Evolutionary conservation across 2,113 vertebrate genomes (phyloP).

Genomic region (Carassius auratus): DNA sequence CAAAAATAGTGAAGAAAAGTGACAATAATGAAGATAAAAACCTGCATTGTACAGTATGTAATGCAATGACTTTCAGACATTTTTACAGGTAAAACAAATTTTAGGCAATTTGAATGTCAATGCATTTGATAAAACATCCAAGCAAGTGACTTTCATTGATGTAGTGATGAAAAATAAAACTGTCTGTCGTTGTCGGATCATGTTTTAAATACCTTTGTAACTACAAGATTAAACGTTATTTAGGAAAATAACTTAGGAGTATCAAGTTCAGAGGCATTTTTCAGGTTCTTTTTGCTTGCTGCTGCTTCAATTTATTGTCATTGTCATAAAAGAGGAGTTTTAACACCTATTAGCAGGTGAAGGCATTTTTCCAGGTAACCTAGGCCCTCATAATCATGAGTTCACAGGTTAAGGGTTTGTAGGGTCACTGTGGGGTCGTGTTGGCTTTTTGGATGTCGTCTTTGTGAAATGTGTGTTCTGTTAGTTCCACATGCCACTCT

Average conservation of each 20-base stretch:
- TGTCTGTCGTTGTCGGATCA: too few relatives aligned
- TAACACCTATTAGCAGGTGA: conserved; percentile 61
- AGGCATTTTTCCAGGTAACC: conserved; percentile 48
- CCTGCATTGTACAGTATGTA: too few relatives aligned
- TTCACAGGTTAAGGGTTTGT: conserved; percentile 54
- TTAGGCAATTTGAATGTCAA: too few relatives aligned
- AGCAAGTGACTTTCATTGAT: too few relatives aligned
- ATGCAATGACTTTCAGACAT: too few relatives aligned
- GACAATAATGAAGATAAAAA: too few relatives aligned
- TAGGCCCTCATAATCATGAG: conserved; percentile 61
- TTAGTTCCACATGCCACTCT: conserved; percentile 98
- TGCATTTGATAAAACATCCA: too few relatives aligned
- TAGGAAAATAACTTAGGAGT: background rate
- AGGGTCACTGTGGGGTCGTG: conserved; percentile 21
- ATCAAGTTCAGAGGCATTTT: background rate
- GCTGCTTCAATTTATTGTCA: background rate
- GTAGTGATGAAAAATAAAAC: too few relatives aligned
- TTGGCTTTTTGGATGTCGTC: conserved; percentile 73
- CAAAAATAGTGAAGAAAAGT: too few relatives aligned
- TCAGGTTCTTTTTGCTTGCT: background rate
- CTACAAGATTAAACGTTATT: too few relatives aligned
- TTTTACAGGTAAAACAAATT: too few relatives aligned
- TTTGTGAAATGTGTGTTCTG: conserved; percentile 80
- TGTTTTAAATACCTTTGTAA: too few relatives aligned
- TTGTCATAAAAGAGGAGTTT: conserved; percentile 16